Evolutionary conservation across 2,888 invertebrate genomes (phyloP), one percentile per base, ranked within the genome.

Genomic region (Empis livida): DNA sequence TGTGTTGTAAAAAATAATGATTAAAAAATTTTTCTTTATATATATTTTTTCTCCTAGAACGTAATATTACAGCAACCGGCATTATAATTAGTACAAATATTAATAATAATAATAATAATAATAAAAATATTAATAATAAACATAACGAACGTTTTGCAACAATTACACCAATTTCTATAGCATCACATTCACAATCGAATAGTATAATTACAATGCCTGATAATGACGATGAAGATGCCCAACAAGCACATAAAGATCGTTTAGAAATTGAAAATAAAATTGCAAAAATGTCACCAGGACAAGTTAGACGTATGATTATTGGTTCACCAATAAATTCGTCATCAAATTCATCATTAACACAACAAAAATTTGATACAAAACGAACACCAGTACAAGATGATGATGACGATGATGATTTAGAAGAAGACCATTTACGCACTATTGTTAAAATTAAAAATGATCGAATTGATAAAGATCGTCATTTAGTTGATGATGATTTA

Each of bases 281-380:
- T 42, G 56, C 61, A 2, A 58, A 59, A 51, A 56, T 62, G 48
- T 62, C 62, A 15, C 62, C 62, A 6, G 59, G 61, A 49, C 60
- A 59, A 48, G 54, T 62, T 39, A 56, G 61, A 37, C 56, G 62
- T 38, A 59, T 63, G 42, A 61, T 61, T 27, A 53, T 62, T 43
- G 63, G 62, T 11, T 62, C 63, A 10, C 63, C 63, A 3, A 58
- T 61, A 11, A 61, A 59, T 42, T 56, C 58, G 5, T 56, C 60
- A 1, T 56, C 57, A 23, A 55, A 56, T 16, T 55, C 56, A 20
- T 55, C 55, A 30, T 48, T 27, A 27, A 27, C 49, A 2, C 32
- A 50, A 50, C 53, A 46, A 23, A 51, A 53, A 31, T 51, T 51
- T 1, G 49, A 37, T 6, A 43, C 45, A 10, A 47, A 48, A 10